Percentiles rank a stretch among this genome's conserved stretches.
Evolutionary conservation across 1,140 invertebrate species (phyloP).

Genomic region (Hydropsyche tenuis): DNA sequence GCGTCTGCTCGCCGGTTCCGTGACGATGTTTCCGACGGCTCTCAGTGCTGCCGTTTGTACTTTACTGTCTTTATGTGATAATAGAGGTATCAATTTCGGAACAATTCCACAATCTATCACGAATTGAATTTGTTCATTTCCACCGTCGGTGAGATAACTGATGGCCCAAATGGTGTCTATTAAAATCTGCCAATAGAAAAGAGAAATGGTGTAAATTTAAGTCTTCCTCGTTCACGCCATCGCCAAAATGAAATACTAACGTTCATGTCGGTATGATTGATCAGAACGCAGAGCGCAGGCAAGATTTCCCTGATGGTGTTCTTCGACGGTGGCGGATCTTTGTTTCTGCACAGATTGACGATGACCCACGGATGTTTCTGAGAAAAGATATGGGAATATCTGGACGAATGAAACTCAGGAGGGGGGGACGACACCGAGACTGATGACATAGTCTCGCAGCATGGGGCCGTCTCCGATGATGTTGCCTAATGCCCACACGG

Average conservation of each 20-base stretch:
- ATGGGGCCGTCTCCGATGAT: conserved; percentile 92
- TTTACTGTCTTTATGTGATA: conserved; percentile 97
- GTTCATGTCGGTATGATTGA: conserved; percentile 95
- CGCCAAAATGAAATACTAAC: conserved; percentile 70
- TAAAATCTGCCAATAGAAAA: conserved; percentile 77
- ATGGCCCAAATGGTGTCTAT: conserved; percentile 99
- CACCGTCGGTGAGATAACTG: conserved; percentile 97
- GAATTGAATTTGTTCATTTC: conserved; percentile 99
- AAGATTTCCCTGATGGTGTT: conserved; percentile 91
- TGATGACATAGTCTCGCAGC: conserved; percentile 91
- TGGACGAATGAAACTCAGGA: conserved; percentile 90
- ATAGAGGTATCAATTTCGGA: conserved; percentile 90
- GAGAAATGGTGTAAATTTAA: neutral
- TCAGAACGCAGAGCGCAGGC: conserved; percentile 91
- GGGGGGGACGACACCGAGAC: conserved; percentile 87
- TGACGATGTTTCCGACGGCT: conserved; percentile 98
- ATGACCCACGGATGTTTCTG: conserved; percentile 98
- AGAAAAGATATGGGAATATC: conserved; percentile 92
- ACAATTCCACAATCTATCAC: conserved; percentile 97
- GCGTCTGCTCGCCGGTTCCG: conserved; percentile 99
- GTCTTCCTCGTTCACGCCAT: no score
- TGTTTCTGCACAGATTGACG: conserved; percentile 95
- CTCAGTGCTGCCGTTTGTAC: conserved; percentile 96
- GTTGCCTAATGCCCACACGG: conserved; percentile 97
- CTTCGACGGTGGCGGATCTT: conserved; percentile 88